Percentiles rank a stretch among this genome's conserved stretches.
Evolutionary conservation across 2,797 vertebrate genomes (phyloP).

Genomic region (Tapera naevia): DNA sequence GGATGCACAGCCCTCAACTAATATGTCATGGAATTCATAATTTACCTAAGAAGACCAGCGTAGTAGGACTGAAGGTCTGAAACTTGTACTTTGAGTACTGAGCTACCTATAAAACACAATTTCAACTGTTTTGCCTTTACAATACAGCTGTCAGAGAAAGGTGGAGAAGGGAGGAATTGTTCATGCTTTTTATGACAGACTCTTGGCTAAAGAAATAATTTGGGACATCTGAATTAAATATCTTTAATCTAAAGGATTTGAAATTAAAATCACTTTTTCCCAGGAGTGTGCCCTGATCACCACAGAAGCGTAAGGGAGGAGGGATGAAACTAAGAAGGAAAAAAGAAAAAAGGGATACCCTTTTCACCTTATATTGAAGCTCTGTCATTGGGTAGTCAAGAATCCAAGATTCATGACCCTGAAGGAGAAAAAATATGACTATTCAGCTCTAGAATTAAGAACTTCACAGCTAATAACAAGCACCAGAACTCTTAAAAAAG

Average conservation of each 20-base stretch:
- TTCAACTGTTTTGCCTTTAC: not conserved
- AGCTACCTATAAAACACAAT: not conserved
- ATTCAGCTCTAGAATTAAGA: not conserved
- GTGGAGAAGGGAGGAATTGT: not conserved
- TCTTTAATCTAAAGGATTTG: not conserved
- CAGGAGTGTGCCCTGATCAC: not conserved
- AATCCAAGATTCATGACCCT: not conserved
- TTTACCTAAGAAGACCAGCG: not conserved
- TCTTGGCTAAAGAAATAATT: not conserved
- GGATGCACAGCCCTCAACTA: not conserved
- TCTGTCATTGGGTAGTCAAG: not conserved
- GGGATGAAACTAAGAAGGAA: not conserved
- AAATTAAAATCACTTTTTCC: not conserved
- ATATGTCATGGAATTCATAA: not conserved
- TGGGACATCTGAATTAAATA: not conserved
- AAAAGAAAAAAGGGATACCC: not conserved
- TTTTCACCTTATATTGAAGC: not conserved
- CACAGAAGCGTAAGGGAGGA: not conserved
- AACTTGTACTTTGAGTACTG: not conserved
- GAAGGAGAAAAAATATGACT: not conserved
- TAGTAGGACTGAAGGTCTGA: not conserved
- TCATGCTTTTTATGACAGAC: conserved; percentile 7
- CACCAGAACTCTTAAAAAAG: not conserved
- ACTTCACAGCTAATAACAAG: not conserved
- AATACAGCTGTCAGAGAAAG: not conserved